phyloP scores from a whole-genome alignment of 1,140 invertebrate species.

The Protaetia brevitarsis region DNA sequence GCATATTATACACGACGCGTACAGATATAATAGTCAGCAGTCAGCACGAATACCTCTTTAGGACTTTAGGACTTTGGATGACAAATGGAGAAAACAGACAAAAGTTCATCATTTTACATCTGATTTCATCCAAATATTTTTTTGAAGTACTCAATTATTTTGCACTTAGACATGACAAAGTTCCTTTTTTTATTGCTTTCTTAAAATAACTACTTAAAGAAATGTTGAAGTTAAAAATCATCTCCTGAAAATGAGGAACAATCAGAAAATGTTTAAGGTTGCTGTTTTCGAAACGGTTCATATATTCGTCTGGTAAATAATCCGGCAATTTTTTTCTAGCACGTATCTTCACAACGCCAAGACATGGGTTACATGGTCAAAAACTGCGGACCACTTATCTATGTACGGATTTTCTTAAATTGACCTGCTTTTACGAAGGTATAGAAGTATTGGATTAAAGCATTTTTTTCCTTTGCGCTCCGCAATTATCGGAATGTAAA shows the following conservation, averaged over 20 bases:
- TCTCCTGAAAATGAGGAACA: background rate
- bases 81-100: background rate
- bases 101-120: background rate
- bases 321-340: conserved; percentile 15
- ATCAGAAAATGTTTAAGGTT: background rate
- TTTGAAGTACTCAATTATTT: background rate
- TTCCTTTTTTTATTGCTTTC: conserved; percentile 3
- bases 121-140: background rate
- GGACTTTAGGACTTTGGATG: background rate
- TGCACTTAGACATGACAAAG: background rate
- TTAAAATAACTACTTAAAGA: background rate
- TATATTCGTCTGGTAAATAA: background rate
- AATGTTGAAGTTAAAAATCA: background rate
- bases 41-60: background rate
- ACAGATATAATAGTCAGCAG: too few relatives aligned
- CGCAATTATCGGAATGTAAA: conserved; percentile 25
- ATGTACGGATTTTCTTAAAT: conserved; percentile 20
- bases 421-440: background rate
- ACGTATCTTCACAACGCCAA: conserved; percentile 23
- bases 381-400: conserved; percentile 22
- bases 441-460: conserved; percentile 15
- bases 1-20: background rate
- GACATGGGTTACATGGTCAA: conserved; percentile 21
- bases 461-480: conserved; percentile 25
- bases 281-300: background rate